phyloP scores from a whole-genome alignment of 1,140 invertebrate species.

The Diorhabda sublineata region DNA sequence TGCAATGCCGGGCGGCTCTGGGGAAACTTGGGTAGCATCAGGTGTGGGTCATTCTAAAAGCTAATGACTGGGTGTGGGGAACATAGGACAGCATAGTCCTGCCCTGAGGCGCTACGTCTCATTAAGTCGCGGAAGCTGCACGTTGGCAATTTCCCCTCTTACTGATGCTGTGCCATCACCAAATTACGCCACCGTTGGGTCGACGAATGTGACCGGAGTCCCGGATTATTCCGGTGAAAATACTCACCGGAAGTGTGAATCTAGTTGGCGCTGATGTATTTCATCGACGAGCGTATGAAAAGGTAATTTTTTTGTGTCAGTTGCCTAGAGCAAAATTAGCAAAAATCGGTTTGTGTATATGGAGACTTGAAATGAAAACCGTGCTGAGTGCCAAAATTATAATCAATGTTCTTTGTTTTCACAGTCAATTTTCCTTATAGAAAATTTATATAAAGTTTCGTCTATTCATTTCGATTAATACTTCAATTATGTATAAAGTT shows the following conservation, averaged over 20 bases:
- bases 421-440: too few relatives aligned
- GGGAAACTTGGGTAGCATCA: not conserved
- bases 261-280: not conserved
- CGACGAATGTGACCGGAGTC: slow-evolving; percentile 45
- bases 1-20: not conserved
- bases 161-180: slow-evolving; percentile 42
- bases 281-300: not conserved
- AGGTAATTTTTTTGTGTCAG: too few relatives aligned
- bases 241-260: not conserved
- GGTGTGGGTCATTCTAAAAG: slow-evolving; percentile 17
- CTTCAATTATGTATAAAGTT: too few relatives aligned
- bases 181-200: slow-evolving; percentile 38
- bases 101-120: slow-evolving; percentile 45
- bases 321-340: too few relatives aligned
- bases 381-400: too few relatives aligned
- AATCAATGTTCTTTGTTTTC: too few relatives aligned
- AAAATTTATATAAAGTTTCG: too few relatives aligned
- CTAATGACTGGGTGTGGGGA: slow-evolving; percentile 17
- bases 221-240: slow-evolving; percentile 20
- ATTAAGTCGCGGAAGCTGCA: slow-evolving; percentile 48
- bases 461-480: too few relatives aligned
- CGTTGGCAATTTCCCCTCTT: slow-evolving; percentile 44
- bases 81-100: slow-evolving; percentile 26
- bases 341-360: too few relatives aligned
- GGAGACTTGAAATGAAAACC: too few relatives aligned